Conservation (phyloP, 2,888 invertebrate species). For the Oscheius sp. region DNA sequence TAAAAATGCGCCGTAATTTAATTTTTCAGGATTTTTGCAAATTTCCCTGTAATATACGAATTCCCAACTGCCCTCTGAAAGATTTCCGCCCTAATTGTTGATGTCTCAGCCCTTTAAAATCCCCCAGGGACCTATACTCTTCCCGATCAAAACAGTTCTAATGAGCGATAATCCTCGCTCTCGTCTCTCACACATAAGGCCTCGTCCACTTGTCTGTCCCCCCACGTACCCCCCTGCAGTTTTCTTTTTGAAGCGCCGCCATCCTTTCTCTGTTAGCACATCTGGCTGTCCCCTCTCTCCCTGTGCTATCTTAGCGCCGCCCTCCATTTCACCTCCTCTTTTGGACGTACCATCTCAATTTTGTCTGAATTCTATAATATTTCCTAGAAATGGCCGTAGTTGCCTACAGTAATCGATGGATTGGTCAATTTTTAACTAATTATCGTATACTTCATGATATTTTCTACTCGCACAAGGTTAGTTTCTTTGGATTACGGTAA, state of each 20-base stretch:
- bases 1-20: too few species aligned
- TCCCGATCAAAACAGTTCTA: too few species aligned
- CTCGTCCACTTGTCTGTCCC: not conserved
- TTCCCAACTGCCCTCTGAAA: too few species aligned
- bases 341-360: too few species aligned
- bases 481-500: not conserved
- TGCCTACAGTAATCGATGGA: constrained; percentile 35
- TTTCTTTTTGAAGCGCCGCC: constrained; percentile 16
- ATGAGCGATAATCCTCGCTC: not conserved
- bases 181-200: not conserved
- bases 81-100: too few species aligned
- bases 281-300: constrained; percentile 15
- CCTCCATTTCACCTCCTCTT: not conserved
- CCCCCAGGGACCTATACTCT: too few species aligned
- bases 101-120: too few species aligned
- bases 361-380: too few species aligned
- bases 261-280: constrained; percentile 19
- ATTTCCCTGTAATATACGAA: too few species aligned
- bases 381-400: constrained; percentile 31
- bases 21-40: too few species aligned
- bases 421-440: constrained; percentile 29
- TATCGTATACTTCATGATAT: constrained; percentile 31
- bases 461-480: constrained; percentile 16
- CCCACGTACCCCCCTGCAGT: constrained; percentile 1
- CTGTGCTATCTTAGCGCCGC: constrained; percentile 2